Percentiles rank a stretch among this genome's conserved stretches.
Evolutionary conservation across 1,140 invertebrate species (phyloP).

Genomic region (Macrosteles quadrilineatus): DNA sequence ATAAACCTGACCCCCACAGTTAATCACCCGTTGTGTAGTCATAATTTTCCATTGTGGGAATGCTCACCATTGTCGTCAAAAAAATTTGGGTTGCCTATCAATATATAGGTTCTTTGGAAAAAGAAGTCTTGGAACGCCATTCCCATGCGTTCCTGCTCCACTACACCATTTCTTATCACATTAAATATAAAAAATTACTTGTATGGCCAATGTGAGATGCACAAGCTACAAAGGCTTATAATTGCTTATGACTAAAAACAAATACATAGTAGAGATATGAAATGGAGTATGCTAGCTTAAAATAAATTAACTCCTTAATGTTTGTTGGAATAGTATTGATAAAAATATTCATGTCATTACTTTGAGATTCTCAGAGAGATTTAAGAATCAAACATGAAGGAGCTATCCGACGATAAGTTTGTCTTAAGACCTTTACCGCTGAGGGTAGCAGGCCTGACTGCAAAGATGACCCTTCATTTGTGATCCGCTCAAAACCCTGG

Average conservation of each 20-base stretch:
- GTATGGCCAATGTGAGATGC: neutral
- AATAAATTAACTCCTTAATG: neutral
- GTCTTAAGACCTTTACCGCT: conserved; percentile 18
- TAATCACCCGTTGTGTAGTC: too few species aligned
- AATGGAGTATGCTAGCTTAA: neutral
- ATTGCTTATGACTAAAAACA: neutral
- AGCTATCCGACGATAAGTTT: conserved; percentile 4
- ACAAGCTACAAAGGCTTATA: neutral
- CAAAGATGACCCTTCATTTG: conserved; percentile 17
- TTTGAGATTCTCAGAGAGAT: neutral
- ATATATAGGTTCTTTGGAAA: too few species aligned
- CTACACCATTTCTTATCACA: too few species aligned
- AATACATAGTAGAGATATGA: neutral
- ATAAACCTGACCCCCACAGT: too few species aligned
- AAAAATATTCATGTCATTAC: neutral
- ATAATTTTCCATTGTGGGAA: too few species aligned
- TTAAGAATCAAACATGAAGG: neutral
- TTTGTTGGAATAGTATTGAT: neutral
- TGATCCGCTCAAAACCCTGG: neutral
- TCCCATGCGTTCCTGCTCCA: too few species aligned
- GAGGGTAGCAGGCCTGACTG: conserved; percentile 11
- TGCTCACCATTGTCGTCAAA: too few species aligned
- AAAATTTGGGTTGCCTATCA: too few species aligned
- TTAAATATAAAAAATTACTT: neutral
- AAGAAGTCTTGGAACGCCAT: too few species aligned